Conservation (phyloP, 2,888 invertebrate genomes). For the Cantharis lateralis region DNA sequence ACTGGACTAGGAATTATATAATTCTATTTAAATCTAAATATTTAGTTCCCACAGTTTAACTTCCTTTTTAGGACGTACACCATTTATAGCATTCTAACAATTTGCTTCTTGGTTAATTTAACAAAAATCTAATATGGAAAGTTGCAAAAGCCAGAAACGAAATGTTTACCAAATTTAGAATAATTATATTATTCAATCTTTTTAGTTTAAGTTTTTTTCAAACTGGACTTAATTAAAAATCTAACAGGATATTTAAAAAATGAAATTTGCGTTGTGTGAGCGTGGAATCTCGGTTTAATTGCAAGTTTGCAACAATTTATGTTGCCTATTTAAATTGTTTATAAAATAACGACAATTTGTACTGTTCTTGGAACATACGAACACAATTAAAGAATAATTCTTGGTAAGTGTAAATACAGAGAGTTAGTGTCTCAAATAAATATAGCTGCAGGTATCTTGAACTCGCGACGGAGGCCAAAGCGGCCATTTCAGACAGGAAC, state of each 20-base stretch:
- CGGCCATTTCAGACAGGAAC: constrained; percentile 29
- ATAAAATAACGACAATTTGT: constrained; percentile 10
- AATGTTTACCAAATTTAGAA: neutral
- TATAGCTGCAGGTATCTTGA: constrained; percentile 48
- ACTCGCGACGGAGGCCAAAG: constrained; percentile 36
- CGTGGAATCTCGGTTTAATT: neutral
- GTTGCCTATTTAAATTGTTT: constrained; percentile 3
- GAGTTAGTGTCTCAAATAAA: constrained; percentile 46
- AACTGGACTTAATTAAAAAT: neutral
- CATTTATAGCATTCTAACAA: neutral
- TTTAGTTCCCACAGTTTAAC: neutral
- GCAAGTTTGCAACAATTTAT: neutral
- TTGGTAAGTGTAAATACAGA: constrained; percentile 24
- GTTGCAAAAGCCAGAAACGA: neutral
- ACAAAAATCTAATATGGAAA: neutral
- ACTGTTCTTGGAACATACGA: constrained; percentile 16
- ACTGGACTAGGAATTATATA: neutral
- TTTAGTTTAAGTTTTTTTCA: neutral
- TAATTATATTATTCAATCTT: neutral
- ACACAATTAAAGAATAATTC: constrained; percentile 24
- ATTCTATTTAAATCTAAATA: constrained; percentile 1
- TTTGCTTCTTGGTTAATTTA: constrained; percentile 3
- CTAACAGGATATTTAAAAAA: neutral
- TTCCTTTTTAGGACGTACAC: neutral
- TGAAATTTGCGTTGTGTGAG: neutral